These are phyloP conservation scores for Discoglossus pictus DNA, from an alignment of 2,797 vertebrate genomes.

Conservation along the genomic window DNA sequence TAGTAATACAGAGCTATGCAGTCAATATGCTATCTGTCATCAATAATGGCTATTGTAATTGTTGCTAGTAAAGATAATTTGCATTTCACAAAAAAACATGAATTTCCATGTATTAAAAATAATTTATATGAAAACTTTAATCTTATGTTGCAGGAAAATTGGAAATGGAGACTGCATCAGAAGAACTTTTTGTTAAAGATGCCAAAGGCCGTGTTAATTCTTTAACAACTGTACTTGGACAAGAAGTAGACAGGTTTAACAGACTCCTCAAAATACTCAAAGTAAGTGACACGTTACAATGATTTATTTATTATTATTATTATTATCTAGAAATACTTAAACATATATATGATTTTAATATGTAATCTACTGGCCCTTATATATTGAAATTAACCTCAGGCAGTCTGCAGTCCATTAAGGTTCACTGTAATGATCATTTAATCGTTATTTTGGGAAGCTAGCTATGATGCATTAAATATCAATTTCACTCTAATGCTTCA, in stretches of 20 bases:
- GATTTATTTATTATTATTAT: too few species aligned
- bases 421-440: not conserved
- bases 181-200: constrained; percentile 73
- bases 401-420: too few species aligned
- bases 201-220: constrained; percentile 75
- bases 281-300: constrained; percentile 52
- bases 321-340: too few species aligned
- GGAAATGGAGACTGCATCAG: constrained; percentile 72
- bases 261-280: constrained; percentile 71
- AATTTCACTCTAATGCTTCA: not conserved
- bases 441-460: not conserved
- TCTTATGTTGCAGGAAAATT: constrained; percentile 71
- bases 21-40: too few species aligned
- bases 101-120: too few species aligned
- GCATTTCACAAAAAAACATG: too few species aligned
- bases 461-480: not conserved
- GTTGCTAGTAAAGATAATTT: too few species aligned
- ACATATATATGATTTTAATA: too few species aligned
- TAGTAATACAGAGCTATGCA: too few species aligned
- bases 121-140: not conserved
- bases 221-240: constrained; percentile 80
- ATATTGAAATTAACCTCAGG: too few species aligned
- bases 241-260: constrained; percentile 85
- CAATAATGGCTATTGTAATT: too few species aligned
- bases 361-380: too few species aligned